Conservation (phyloP, 2,797 vertebrate genomes). For the Hippoglossus hippoglossus region DNA sequence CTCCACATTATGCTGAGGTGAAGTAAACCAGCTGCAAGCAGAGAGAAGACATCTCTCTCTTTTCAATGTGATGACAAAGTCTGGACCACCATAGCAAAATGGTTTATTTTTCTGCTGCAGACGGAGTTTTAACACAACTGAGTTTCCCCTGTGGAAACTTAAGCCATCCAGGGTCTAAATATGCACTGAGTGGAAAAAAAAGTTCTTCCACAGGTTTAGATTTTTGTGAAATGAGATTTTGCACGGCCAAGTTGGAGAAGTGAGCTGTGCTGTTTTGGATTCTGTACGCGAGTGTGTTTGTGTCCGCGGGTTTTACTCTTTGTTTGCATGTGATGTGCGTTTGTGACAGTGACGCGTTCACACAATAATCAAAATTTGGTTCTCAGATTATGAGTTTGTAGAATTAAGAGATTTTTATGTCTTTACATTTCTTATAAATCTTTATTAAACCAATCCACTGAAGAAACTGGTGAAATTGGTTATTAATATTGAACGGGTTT, state of each 20-base stretch:
- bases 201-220: constrained; percentile 43
- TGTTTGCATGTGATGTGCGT: constrained; percentile 4
- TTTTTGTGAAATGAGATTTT: constrained; percentile 61
- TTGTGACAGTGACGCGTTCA: constrained; percentile 17
- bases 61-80: constrained; percentile 4
- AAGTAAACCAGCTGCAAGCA: constrained; percentile 3
- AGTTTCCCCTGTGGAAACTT: constrained; percentile 36
- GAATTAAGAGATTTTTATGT: constrained; percentile 26
- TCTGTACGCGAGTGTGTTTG: constrained; percentile 10
- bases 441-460: constrained; percentile 46
- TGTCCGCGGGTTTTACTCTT: neutral
- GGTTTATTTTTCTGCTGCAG: constrained; percentile 41
- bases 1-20: neutral
- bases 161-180: constrained; percentile 36
- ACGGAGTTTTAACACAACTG: constrained; percentile 9
- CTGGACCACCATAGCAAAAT: constrained; percentile 24
- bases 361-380: constrained; percentile 49
- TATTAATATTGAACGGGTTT: too few species aligned
- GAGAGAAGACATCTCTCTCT: constrained; percentile 9
- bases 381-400: constrained; percentile 33
- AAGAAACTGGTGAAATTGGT: too few species aligned
- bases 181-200: neutral
- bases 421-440: constrained; percentile 51
- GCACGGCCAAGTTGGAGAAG: constrained; percentile 6
- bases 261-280: constrained; percentile 3